Evolutionary conservation across 1,140 invertebrate species (phyloP), one percentile per base, ranked within the genome.

Genomic region (Cotesia vestalis): DNA sequence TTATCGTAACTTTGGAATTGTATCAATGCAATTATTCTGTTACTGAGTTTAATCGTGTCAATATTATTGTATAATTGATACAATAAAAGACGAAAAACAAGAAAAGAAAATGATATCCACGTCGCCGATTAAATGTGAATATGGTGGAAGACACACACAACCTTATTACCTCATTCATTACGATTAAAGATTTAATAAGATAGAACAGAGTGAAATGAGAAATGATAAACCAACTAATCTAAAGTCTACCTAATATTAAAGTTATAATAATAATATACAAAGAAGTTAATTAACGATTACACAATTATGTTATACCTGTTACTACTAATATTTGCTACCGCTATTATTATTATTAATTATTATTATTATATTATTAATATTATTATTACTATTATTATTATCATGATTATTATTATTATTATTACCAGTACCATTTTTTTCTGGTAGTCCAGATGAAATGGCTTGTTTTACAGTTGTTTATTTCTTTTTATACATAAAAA

Each of bases 161-260:
- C 84, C 84, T 84, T 85, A 85, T 86, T 86, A 86, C 84, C 84
- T 86, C 84, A 85, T 84, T 85, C 79, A 84, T 85, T 84, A 85
- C 78, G 78, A 80, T 86, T 85, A 84, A 85, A 85, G 81, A 83
- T 84, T 82, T 57, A 82, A 82, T 77, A 80, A 78, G 77, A 81
- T 78, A 78, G 77, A 78, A 67, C 72, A 78, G 81, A 77, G 78
- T 78, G 78, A 77, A 80, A 79, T 76, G 77, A 81, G 70, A 78
- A 80, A 73, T 60, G 73, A 71, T 61, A 79, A 81, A 80, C 77
- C 76, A 79, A 79, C 73, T 78, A 81, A 79, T 79, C 76, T 81
- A 80, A 77, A 81, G 78, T 79, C 78, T 83, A 84, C 80, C 77
- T 83, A 82, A 83, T 84, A 85, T 85, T 84, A 84, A 84, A 84